phyloP scores from a whole-genome alignment of 1,140 invertebrate genomes.

The Saccostrea echinata region DNA sequence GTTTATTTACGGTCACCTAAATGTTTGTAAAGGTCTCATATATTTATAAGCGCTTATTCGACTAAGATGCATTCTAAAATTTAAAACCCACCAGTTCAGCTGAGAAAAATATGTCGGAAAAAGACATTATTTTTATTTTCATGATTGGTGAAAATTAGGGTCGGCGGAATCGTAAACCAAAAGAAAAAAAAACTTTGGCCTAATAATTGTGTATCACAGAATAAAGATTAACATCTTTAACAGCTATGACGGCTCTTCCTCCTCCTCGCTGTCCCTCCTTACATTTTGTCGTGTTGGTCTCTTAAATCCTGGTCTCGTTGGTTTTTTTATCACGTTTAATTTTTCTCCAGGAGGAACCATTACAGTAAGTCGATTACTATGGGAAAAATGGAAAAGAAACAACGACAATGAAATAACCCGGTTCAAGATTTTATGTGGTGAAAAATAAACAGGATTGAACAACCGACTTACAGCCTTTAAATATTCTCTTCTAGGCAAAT shows the following conservation, averaged over 20 bases:
- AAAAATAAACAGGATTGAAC: background rate
- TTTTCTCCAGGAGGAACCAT: slow-evolving; percentile 7
- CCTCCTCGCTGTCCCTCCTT: background rate
- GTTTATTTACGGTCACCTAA: no score
- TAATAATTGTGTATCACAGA: no score
- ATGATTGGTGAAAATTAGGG: no score
- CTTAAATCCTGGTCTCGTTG: background rate
- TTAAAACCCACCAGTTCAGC: no score
- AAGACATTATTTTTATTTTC: no score
- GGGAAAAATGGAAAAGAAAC: background rate
- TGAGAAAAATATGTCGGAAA: no score
- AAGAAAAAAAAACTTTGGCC: no score
- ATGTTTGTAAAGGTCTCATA: no score
- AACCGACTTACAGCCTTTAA: background rate
- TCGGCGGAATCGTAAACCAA: no score
- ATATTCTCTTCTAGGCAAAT: background rate
- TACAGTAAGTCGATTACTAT: background rate
- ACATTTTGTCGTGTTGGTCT: background rate
- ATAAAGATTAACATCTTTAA: no score
- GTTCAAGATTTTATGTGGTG: background rate
- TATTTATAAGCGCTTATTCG: no score
- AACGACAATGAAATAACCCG: background rate
- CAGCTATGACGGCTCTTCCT: background rate
- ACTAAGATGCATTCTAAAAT: no score
- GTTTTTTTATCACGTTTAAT: slow-evolving; percentile 15